These are phyloP conservation scores for Ondatra zibethicus DNA, from an alignment of 2,113 vertebrate species.

Conservation along the genomic window DNA sequence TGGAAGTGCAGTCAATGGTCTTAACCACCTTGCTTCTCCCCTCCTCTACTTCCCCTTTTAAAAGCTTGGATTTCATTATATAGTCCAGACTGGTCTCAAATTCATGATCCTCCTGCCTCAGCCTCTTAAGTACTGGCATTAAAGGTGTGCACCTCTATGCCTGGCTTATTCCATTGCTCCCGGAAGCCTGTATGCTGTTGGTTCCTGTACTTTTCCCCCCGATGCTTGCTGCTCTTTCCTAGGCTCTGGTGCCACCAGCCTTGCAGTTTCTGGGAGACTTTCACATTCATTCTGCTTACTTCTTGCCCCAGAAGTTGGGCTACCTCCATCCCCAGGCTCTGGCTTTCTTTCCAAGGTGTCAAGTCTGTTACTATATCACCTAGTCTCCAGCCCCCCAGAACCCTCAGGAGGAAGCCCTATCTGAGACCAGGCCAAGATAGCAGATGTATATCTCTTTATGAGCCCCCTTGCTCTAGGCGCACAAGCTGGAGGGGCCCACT, in stretches of 20 bases:
- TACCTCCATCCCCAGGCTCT: background rate
- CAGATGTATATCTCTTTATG: background rate
- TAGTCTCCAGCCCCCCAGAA: background rate
- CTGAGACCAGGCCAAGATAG: background rate
- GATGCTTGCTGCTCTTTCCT: background rate
- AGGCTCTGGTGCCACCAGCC: background rate
- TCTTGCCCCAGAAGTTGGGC: background rate
- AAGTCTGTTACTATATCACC: background rate
- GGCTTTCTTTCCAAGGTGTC: background rate
- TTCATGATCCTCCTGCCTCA: background rate
- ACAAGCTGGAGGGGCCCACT: background rate
- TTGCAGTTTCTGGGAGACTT: background rate
- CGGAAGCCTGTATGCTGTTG: background rate
- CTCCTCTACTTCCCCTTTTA: background rate
- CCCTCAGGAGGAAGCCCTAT: background rate
- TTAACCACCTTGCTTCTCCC: no score
- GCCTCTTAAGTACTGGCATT: background rate
- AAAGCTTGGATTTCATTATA: background rate
- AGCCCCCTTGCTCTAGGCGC: background rate
- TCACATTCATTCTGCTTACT: no score
- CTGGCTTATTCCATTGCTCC: background rate
- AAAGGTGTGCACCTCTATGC: background rate
- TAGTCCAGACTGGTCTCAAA: background rate
- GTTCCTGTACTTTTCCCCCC: background rate
- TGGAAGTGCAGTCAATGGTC: background rate